Evolutionary conservation across 2,888 invertebrate genomes (phyloP).

Genomic region (Andrena trimmerana): DNA sequence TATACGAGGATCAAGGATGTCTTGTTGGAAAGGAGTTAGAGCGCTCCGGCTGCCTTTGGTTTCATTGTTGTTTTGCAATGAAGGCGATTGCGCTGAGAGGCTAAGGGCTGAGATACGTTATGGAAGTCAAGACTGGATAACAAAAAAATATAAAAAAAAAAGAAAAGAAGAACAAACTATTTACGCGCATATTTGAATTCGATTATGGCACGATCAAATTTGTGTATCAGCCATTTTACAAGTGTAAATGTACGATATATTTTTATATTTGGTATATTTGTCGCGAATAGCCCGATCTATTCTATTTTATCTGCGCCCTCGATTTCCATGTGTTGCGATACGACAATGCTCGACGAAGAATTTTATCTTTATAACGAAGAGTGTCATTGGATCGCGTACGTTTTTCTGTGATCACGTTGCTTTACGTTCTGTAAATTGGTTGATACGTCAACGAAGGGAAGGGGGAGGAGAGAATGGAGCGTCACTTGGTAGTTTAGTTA

Average conservation of each 20-base stretch:
- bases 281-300: constrained; percentile 46
- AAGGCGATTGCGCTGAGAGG: constrained; percentile 32
- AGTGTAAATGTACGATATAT: constrained; percentile 60
- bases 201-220: constrained; percentile 47
- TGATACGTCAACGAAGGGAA: constrained; percentile 26
- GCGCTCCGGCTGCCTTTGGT: constrained; percentile 40
- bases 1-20: constrained; percentile 21
- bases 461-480: constrained; percentile 5
- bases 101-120: constrained; percentile 41
- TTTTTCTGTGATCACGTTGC: constrained; percentile 39
- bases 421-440: constrained; percentile 46
- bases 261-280: constrained; percentile 65
- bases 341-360: not conserved
- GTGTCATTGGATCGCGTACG: constrained; percentile 17
- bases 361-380: not conserved
- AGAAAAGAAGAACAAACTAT: constrained; percentile 23
- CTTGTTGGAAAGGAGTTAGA: constrained; percentile 15
- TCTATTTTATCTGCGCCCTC: constrained; percentile 54
- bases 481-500: constrained; percentile 44
- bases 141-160: not conserved
- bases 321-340: constrained; percentile 30
- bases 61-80: constrained; percentile 57
- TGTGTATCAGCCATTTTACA: constrained; percentile 66
- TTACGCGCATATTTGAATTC: constrained; percentile 49
- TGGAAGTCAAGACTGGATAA: constrained; percentile 68